A percentile compares a stretch with the other conserved stretches of the same genome.
These are phyloP conservation scores for Phymatocera aterrima DNA, from an alignment of 2,888 invertebrate genomes.

Conservation along the genomic window DNA sequence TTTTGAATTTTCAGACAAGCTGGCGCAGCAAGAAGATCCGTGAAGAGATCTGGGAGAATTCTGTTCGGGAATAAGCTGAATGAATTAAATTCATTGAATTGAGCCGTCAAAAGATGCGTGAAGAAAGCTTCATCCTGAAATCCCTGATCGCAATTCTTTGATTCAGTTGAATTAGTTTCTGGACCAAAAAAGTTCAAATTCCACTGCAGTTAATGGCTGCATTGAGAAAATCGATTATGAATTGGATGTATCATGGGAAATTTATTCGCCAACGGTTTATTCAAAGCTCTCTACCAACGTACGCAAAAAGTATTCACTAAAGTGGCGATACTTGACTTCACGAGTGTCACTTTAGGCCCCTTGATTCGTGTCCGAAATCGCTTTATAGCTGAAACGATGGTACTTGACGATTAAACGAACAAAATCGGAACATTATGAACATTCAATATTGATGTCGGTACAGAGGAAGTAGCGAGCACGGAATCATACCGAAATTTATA, in stretches of 20 bases:
- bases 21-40: background rate
- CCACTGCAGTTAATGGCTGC: background rate
- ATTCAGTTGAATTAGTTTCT: background rate
- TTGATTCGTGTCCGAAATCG: conserved; percentile 9
- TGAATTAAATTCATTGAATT: too few relatives aligned
- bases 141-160: background rate
- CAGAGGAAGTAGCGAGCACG: background rate
- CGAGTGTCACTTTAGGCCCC: conserved; percentile 30
- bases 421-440: background rate
- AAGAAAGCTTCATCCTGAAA: background rate
- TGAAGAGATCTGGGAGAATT: background rate
- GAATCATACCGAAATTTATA: too few relatives aligned
- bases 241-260: background rate
- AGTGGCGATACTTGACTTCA: conserved; percentile 27
- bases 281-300: background rate
- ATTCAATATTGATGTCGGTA: background rate
- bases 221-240: background rate
- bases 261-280: conserved; percentile 8
- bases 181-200: background rate
- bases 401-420: conserved; percentile 33
- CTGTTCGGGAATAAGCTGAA: too few relatives aligned
- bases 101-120: background rate
- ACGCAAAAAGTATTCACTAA: conserved; percentile 20
- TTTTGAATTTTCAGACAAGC: background rate
- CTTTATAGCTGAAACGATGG: conserved; percentile 19